Conservation (phyloP, 2,113 vertebrate species). For the Chaetodon auriga region DNA sequence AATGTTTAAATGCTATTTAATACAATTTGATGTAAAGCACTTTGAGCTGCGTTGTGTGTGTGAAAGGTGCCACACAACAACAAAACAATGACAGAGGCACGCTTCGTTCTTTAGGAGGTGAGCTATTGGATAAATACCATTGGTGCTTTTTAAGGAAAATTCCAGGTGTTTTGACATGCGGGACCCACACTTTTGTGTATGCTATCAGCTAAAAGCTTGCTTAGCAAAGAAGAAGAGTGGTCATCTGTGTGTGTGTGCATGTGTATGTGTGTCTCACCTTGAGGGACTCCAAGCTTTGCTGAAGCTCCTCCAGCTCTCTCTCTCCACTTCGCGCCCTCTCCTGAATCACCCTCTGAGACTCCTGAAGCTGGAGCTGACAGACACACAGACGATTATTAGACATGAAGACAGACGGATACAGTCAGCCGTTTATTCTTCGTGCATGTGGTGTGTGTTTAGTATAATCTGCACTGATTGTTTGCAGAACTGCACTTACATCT, state of each 20-base stretch:
- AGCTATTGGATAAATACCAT: too few relatives aligned
- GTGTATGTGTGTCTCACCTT: conserved; percentile 67
- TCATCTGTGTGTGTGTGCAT: conserved; percentile 8
- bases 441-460: too few relatives aligned
- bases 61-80: background rate
- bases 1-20: background rate
- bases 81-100: background rate
- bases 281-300: conserved; percentile 73
- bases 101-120: background rate
- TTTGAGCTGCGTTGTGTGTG: too few relatives aligned
- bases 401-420: background rate
- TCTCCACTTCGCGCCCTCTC: conserved; percentile 60
- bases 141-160: too few relatives aligned
- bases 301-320: conserved; percentile 76
- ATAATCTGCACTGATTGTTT: background rate
- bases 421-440: background rate
- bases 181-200: background rate
- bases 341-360: conserved; percentile 70
- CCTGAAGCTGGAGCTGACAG: conserved; percentile 74
- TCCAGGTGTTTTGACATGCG: background rate
- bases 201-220: background rate
- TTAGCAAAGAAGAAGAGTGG: too few relatives aligned
- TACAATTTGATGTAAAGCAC: background rate
- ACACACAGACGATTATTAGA: background rate
- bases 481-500: too few relatives aligned